Base-by-base conservation (phyloP, 2,113 vertebrate genomes). In the Isurus oxyrinchus region DNA sequence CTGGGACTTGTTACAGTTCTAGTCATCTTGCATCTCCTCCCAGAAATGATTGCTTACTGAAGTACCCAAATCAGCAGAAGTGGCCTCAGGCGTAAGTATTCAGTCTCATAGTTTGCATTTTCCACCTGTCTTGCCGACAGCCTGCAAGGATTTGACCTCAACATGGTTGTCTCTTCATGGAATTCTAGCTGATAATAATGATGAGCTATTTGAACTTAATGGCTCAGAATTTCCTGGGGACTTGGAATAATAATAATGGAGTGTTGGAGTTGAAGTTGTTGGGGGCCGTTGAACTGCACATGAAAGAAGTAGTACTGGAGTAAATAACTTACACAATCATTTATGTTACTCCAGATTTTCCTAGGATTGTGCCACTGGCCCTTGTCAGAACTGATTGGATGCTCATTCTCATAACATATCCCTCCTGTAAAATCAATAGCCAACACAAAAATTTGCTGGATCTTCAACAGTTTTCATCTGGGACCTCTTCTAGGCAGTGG, bases 41-140 rank as follows among this genome's bases (percentile, higher is more conserved):
- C 96, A 97, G 96, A 97, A 97, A 96, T 96, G 79, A 96, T 49
- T 96, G 55, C 96, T 97, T 97, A 96, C 96, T 96, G 96, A 97
- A 97, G 96, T 97, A 13, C 31, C 59, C 16, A 96, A 81, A n/a
- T 19, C 59, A 97, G 59, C 97, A 96, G 97, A 97, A 97, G 96
- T 96, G 84, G 96, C 87, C 96, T 96, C 0, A 96, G 96, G 97
- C 76, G 76, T 0, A 96, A 63, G 66, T 25, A 86, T 97, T 27
- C 97, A 97, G 96, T 97, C 96, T 97, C 61, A 96, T 87, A 87
- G 5, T 95, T 44, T 53, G 19, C 53, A 95, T 57, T 84, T 94
- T 97, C 96, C 61, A 44, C 96, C 96, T 97, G 96, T 96, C 96
- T 96, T 96, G 27, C 0, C 96, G 96, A 96, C 97, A 96, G 40